phyloP scores from a whole-genome alignment of 2,797 vertebrate genomes.

The Sparus aurata region DNA sequence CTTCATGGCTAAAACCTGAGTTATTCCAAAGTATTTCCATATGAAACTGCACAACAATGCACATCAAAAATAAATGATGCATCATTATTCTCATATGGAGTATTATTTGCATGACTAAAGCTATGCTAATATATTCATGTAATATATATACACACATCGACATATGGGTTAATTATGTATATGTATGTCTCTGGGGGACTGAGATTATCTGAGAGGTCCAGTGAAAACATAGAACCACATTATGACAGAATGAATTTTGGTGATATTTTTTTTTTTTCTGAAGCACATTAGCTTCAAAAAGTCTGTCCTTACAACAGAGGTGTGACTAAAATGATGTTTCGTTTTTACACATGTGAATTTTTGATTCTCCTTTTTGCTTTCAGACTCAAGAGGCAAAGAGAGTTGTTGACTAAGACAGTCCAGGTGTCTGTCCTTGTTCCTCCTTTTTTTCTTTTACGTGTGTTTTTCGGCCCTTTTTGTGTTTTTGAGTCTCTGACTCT shows the following conservation, averaged over 20 bases:
- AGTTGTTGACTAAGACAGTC: slow-evolving; percentile 32
- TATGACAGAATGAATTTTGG: slow-evolving; percentile 62
- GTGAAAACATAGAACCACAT: slow-evolving; percentile 72
- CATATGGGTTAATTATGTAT: slow-evolving; percentile 68
- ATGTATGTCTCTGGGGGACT: slow-evolving; percentile 40
- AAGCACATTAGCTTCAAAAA: slow-evolving; percentile 59
- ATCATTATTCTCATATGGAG: slow-evolving; percentile 77
- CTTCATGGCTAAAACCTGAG: slow-evolving; percentile 89
- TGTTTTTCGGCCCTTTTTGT: slow-evolving; percentile 26
- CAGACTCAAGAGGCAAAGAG: slow-evolving; percentile 43
- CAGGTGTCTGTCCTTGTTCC: slow-evolving; percentile 27
- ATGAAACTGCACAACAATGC: slow-evolving; percentile 86
- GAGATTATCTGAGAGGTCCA: slow-evolving; percentile 61
- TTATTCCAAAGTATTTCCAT: slow-evolving; percentile 85
- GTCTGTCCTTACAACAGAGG: slow-evolving; percentile 49
- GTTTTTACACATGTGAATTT: slow-evolving; percentile 50
- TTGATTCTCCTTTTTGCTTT: slow-evolving; percentile 46
- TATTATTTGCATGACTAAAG: slow-evolving; percentile 86
- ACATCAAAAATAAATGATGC: slow-evolving; percentile 85
- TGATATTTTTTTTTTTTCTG: slow-evolving; percentile 27
- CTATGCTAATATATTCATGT: slow-evolving; percentile 85
- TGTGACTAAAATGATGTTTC: slow-evolving; percentile 46
- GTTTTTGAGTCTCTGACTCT: slow-evolving; percentile 20
- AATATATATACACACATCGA: slow-evolving; percentile 72
- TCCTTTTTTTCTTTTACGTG: neutral